Evolutionary conservation across 2,797 vertebrate species (phyloP), one percentile per base, ranked within the genome.

Genomic region (Spinus pinus): DNA sequence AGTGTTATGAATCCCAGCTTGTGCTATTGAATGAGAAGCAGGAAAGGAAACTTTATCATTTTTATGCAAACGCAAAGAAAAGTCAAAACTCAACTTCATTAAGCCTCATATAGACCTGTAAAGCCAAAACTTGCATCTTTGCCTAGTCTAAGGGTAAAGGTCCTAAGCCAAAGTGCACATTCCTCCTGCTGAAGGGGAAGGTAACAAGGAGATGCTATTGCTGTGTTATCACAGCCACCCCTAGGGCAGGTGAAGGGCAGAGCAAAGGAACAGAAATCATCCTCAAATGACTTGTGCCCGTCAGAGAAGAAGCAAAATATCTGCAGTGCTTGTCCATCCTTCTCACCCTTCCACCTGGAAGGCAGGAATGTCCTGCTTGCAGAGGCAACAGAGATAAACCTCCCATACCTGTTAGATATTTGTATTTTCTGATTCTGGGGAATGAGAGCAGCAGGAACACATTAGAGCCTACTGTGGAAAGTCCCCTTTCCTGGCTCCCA

Each of bases 1-100:
- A 75, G 33, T 33, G 27, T 83, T 94, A 92, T 64, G 65, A 94
- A 95, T 62, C 18, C 15, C 30, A 86, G 50, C 44, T 86, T 54
- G 54, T 46, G 33, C 79, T 81, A 50, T 1, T 77, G 58, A 75
- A 86, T 44, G 78, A 91, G 65, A 92, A 53, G 37, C 27, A 70
- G 42, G 47, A 85, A 74, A 88, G 30, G 47, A 77, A 92, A 74
- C 33, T 74, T 75, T 0, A 77, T 57, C 18, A 44, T 31, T 81
- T 93, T 81, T 49, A 72, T 6, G 10, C 23, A 65, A 88, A 81
- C 65, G 41, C 58, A 47, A 82, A 24, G 7, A 64, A 94, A 84
- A 74, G 1, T 1, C 33, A 14, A 53, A 93, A 58, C 18, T 57
- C 44, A 81, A 89, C 33, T 83, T 92, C 11, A 30, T 23, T 46